A percentile compares a stretch with the other conserved stretches of the same genome.
Evolutionary conservation across 2,888 invertebrate genomes (phyloP).

Genomic region (Branchipolynoe longqiensis): DNA sequence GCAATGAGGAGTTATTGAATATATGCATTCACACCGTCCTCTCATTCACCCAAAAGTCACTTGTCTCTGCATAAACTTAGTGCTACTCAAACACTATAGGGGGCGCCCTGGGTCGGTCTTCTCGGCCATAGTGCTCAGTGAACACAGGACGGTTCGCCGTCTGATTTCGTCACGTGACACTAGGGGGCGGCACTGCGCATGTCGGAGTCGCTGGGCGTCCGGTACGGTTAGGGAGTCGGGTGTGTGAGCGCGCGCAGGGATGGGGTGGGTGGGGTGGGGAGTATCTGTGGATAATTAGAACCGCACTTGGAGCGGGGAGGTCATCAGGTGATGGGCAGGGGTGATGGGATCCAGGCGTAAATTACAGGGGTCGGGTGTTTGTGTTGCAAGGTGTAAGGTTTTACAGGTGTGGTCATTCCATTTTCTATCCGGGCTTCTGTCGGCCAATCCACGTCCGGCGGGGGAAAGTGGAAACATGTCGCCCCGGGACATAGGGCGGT

Average conservation of each 20-base stretch:
- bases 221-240: background rate
- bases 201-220: background rate
- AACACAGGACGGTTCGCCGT: background rate
- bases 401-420: constrained; percentile 26
- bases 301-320: constrained; percentile 12
- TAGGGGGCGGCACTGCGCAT: constrained; percentile 25
- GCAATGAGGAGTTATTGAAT: background rate
- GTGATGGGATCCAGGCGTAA: constrained; percentile 3
- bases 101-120: background rate
- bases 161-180: background rate
- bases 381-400: constrained; percentile 47
- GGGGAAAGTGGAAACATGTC: background rate
- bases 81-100: background rate
- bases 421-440: background rate
- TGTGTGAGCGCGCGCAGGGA: background rate
- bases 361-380: constrained; percentile 37
- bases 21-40: background rate
- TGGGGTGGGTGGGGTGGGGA: background rate
- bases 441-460: no score
- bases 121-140: background rate
- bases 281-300: constrained; percentile 1
- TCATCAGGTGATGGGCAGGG: constrained; percentile 27
- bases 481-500: constrained; percentile 35
- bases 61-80: no score
- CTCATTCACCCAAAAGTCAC: no score